A percentile compares a stretch with the other conserved stretches of the same genome.
phyloP scores from a whole-genome alignment of 2,797 vertebrate genomes.

The Xyrichtys novacula region DNA sequence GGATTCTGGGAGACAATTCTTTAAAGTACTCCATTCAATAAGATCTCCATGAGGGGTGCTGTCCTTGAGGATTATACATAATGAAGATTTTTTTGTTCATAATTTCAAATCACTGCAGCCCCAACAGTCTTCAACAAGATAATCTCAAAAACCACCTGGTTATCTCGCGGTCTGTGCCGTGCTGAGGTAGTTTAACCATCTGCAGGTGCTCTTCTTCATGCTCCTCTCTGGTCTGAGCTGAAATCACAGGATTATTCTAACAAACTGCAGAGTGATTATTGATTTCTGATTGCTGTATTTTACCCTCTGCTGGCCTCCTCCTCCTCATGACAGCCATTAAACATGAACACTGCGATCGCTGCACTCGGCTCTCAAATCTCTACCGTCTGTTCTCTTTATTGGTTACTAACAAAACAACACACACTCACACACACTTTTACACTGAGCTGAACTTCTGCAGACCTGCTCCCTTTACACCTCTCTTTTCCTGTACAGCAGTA shows the following conservation, averaged over 20 bases:
- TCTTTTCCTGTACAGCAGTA: background rate
- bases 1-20: too few species aligned
- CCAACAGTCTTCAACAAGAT: too few species aligned
- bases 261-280: background rate
- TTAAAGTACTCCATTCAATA: too few species aligned
- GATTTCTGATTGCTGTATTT: conserved; percentile 11
- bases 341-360: background rate
- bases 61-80: too few species aligned
- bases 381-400: background rate
- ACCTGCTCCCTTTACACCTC: background rate
- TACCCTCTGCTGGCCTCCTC: background rate
- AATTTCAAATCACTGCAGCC: too few species aligned
- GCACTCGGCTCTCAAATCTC: background rate
- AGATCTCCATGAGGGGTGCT: too few species aligned
- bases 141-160: too few species aligned
- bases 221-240: background rate
- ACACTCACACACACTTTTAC: background rate
- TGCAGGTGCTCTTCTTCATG: too few species aligned
- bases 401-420: background rate
- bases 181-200: too few species aligned
- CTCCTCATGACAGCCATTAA: background rate
- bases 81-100: too few species aligned
- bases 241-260: background rate
- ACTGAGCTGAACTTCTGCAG: background rate
- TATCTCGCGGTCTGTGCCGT: too few species aligned